Percentiles rank a stretch among this genome's conserved stretches.
Conservation (phyloP, 2,113 vertebrate genomes). For the Poeciliopsis occidentalis region DNA sequence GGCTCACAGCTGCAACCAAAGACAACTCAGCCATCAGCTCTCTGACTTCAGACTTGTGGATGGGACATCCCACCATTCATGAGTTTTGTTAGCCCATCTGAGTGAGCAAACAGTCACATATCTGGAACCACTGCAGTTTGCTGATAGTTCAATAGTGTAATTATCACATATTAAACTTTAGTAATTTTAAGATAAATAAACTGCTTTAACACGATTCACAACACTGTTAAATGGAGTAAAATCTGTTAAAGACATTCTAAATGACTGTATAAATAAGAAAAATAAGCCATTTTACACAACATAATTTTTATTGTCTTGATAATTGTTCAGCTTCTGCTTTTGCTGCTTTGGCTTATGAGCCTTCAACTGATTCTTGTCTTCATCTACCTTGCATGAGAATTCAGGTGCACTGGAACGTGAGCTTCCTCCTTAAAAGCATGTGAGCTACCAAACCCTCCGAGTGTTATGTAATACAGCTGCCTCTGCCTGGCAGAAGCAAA, state of each 20-base stretch:
- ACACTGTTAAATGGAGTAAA: not conserved
- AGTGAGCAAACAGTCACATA: too few species aligned
- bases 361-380: constrained; percentile 35
- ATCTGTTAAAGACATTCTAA: not conserved
- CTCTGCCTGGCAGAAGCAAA: constrained; percentile 59
- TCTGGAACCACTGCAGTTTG: too few species aligned
- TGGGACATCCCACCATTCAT: too few species aligned
- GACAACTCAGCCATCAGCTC: too few species aligned
- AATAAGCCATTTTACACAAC: not conserved
- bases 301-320: constrained; percentile 5
- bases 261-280: not conserved
- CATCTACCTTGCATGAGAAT: constrained; percentile 46
- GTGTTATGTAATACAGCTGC: constrained; percentile 69
- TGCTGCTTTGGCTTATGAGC: constrained; percentile 20
- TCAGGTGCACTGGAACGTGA: constrained; percentile 72
- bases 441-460: constrained; percentile 65
- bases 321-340: constrained; percentile 12
- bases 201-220: not conserved
- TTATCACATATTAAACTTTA: not conserved
- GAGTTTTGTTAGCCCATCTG: too few species aligned
- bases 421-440: constrained; percentile 73
- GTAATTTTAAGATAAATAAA: not conserved
- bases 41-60: too few species aligned
- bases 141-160: too few species aligned
- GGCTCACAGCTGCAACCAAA: too few species aligned